A percentile compares a stretch with the other conserved stretches of the same genome.
Evolutionary conservation across 2,113 vertebrate genomes (phyloP).

Genomic region (Myotis davidii): DNA sequence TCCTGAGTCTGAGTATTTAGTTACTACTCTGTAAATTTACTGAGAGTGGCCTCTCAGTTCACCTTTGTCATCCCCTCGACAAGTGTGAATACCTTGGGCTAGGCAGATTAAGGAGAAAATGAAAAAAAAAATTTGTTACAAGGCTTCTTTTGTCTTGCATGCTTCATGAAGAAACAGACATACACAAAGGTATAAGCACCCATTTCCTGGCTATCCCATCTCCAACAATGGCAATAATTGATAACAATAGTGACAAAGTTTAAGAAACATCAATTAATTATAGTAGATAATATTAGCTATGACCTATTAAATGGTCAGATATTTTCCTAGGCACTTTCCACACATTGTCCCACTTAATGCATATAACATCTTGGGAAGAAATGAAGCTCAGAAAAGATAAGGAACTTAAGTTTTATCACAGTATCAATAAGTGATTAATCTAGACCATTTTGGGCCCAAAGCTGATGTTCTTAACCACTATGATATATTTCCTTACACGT

Average conservation of each 20-base stretch:
- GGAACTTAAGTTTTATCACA: background rate
- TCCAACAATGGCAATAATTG: background rate
- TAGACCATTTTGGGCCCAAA: background rate
- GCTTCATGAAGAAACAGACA: background rate
- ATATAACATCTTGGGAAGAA: background rate
- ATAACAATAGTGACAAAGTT: background rate
- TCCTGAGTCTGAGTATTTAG: background rate
- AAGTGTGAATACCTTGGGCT: too few species aligned
- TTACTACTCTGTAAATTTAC: background rate
- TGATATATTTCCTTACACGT: rapidly evolving
- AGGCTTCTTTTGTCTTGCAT: background rate
- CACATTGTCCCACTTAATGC: background rate
- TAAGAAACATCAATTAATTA: background rate
- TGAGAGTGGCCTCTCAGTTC: background rate
- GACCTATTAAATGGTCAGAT: background rate
- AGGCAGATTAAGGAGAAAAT: background rate
- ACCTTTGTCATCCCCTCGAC: background rate
- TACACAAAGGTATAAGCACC: background rate
- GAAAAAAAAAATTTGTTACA: background rate
- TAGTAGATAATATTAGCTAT: background rate
- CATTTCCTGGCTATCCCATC: too few species aligned
- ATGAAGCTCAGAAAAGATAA: background rate
- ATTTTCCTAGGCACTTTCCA: background rate
- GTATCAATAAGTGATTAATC: background rate
- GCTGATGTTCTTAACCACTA: background rate